Percentiles rank a stretch among this genome's conserved stretches.
Conservation (phyloP, 2,888 invertebrate species). For the Plagiodera versicolora region DNA sequence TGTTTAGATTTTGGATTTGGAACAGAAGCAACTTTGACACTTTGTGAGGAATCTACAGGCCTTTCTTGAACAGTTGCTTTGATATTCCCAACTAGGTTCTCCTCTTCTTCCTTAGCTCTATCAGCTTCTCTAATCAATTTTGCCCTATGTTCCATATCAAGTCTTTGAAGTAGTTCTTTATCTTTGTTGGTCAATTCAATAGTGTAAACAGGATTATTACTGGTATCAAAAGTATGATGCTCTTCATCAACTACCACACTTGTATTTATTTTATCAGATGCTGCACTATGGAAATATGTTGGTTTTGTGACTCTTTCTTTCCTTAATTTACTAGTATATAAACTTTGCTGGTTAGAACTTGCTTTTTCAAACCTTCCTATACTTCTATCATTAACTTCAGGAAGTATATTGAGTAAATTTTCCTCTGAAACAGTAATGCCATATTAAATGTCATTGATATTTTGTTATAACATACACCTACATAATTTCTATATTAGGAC, state of each 20-base stretch:
- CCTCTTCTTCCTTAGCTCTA: slow-evolving; percentile 21
- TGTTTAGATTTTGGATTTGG: slow-evolving; percentile 49
- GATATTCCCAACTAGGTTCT: background rate
- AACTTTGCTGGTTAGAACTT: background rate
- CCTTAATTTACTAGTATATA: background rate
- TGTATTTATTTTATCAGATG: background rate
- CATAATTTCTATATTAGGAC: slow-evolving; percentile 26
- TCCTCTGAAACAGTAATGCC: slow-evolving; percentile 3
- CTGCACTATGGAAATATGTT: too few species aligned
- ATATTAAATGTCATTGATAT: slow-evolving; percentile 9
- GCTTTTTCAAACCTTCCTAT: background rate
- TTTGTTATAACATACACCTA: slow-evolving; percentile 22
- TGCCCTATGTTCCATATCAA: slow-evolving; percentile 58
- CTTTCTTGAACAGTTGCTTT: background rate
- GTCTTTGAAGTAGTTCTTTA: slow-evolving; percentile 54
- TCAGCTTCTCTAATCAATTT: slow-evolving; percentile 37
- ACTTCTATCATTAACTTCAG: background rate
- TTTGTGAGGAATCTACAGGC: slow-evolving; percentile 13
- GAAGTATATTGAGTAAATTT: background rate
- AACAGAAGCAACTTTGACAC: slow-evolving; percentile 27
- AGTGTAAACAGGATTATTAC: slow-evolving; percentile 45
- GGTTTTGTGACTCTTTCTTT: background rate
- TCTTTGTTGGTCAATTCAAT: slow-evolving; percentile 58
- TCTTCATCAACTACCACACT: slow-evolving; percentile 7
- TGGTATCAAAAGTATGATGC: background rate